Evolutionary conservation across 1,140 invertebrate species (phyloP).

Genomic region (Aradophagus sp.): DNA sequence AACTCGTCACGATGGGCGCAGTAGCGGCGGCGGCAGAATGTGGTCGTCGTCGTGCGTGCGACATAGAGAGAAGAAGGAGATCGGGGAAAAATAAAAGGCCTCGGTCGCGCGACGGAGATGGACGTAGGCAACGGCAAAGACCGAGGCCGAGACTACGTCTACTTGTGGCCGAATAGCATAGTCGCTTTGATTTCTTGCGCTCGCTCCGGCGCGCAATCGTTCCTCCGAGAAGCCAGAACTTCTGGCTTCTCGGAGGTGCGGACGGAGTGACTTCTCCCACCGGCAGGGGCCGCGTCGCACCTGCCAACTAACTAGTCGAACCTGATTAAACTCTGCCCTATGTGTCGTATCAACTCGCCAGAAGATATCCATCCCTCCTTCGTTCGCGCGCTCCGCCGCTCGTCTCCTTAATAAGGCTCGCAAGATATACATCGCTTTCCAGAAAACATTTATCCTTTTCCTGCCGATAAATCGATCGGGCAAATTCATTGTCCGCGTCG

Average conservation of each 20-base stretch:
- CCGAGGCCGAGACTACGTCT: conserved; percentile 42
- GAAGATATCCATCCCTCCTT: conserved; percentile 19
- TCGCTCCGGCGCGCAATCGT: conserved; percentile 33
- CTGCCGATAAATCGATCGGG: conserved; percentile 13
- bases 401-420: conserved; percentile 32
- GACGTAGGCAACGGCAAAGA: conserved; percentile 24
- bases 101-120: conserved; percentile 29
- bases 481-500: no score
- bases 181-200: conserved; percentile 62
- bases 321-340: conserved; percentile 73
- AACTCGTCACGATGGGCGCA: conserved; percentile 48
- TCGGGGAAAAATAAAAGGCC: conserved; percentile 48
- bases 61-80: conserved; percentile 38
- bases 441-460: conserved; percentile 47
- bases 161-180: conserved; percentile 61
- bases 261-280: conserved; percentile 53
- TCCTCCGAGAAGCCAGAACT: conserved; percentile 43
- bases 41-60: conserved; percentile 54
- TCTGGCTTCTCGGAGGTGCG: conserved; percentile 57
- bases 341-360: conserved; percentile 65
- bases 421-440: conserved; percentile 33
- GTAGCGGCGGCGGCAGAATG: conserved; percentile 47
- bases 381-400: conserved; percentile 14
- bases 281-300: conserved; percentile 67
- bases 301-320: conserved; percentile 74